phyloP scores from a whole-genome alignment of 2,797 vertebrate species.

The Squalus acanthias region DNA sequence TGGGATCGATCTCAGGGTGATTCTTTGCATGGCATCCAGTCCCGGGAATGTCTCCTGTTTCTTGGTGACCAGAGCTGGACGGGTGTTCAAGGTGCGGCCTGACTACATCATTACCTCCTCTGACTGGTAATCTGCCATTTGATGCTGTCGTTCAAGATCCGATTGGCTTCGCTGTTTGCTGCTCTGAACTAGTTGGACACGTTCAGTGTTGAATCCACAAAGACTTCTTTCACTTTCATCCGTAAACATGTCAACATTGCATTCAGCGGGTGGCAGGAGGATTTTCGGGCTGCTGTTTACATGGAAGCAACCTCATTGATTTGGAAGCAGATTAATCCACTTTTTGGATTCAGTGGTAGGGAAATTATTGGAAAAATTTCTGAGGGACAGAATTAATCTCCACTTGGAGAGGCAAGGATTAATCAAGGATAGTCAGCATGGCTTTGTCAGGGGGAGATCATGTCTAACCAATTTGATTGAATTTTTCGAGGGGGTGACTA shows the following conservation, averaged over 20 bases:
- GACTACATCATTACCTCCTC: neutral
- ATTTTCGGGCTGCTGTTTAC: too few species aligned
- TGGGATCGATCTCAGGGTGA: neutral
- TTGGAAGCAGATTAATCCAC: too few species aligned
- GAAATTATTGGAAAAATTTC: too few species aligned
- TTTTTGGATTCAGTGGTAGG: too few species aligned
- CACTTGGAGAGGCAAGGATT: too few species aligned
- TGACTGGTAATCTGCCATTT: neutral
- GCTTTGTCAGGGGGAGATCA: too few species aligned
- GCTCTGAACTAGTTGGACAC: neutral
- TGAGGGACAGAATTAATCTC: too few species aligned
- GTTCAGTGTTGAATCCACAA: neutral
- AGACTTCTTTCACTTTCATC: neutral
- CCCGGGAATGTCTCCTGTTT: neutral
- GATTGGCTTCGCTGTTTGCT: neutral
- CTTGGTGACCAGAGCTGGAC: neutral
- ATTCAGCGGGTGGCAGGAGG: too few species aligned
- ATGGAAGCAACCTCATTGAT: neutral
- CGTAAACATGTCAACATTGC: neutral
- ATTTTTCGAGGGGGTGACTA: too few species aligned
- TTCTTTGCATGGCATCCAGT: neutral
- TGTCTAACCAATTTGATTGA: too few species aligned
- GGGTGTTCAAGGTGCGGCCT: neutral
- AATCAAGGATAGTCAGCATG: too few species aligned
- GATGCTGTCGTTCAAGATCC: neutral